phyloP scores from a whole-genome alignment of 2,888 invertebrate species.

The Tenthredo mesomela region DNA sequence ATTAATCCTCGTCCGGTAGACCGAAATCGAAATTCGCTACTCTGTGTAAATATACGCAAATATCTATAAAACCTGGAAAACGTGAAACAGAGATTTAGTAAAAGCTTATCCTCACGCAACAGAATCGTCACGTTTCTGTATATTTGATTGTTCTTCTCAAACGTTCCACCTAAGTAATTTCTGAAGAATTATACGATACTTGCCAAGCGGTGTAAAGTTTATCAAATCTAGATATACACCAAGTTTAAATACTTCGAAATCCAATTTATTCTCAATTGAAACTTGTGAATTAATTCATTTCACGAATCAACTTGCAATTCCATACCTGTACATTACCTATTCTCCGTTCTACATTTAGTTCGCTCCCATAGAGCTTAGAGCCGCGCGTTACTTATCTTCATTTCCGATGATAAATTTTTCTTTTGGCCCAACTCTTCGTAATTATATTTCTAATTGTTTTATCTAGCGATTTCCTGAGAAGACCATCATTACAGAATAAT shows the following conservation, averaged over 20 bases:
- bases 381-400: background rate
- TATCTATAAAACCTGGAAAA: constrained; percentile 1
- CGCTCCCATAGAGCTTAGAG: background rate
- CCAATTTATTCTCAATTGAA: constrained; percentile 49
- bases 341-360: background rate
- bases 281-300: constrained; percentile 46
- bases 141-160: constrained; percentile 5
- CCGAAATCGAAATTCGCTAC: constrained; percentile 70
- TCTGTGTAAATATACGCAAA: constrained; percentile 23
- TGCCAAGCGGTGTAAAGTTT: constrained; percentile 30
- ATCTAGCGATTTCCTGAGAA: background rate
- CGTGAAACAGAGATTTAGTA: constrained; percentile 5
- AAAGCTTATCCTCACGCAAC: constrained; percentile 3
- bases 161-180: constrained; percentile 29
- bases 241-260: constrained; percentile 45
- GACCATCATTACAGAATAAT: background rate
- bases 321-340: constrained; percentile 6
- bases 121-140: constrained; percentile 29
- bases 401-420: background rate
- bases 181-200: constrained; percentile 29
- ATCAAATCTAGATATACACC: constrained; percentile 40
- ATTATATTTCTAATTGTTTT: background rate
- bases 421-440: background rate
- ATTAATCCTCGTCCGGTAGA: constrained; percentile 66
- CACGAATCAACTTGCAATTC: constrained; percentile 39